A percentile compares a stretch with the other conserved stretches of the same genome.
Conservation (phyloP, 2,888 invertebrate species). For the Stenolophus ochropezus region DNA sequence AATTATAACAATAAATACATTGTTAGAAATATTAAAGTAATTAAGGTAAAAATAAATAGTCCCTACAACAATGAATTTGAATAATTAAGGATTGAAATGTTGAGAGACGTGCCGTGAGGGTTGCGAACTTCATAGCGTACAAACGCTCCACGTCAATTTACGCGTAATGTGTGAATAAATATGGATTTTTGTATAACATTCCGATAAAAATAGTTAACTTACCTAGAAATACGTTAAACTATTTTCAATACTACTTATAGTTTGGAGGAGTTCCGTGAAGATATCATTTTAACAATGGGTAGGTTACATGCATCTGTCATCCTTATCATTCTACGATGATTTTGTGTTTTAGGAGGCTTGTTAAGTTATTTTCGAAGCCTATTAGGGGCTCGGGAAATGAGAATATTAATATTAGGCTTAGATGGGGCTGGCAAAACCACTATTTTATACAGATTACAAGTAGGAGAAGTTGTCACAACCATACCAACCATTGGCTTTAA, state of each 20-base stretch:
- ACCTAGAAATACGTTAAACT: slow-evolving; percentile 30
- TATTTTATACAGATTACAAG: slow-evolving; percentile 97
- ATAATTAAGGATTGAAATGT: not conserved
- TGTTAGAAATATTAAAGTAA: not conserved
- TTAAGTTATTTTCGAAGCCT: slow-evolving; percentile 97
- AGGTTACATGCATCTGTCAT: slow-evolving; percentile 55
- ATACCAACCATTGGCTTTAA: slow-evolving; percentile 99
- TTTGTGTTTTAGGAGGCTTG: slow-evolving; percentile 85
- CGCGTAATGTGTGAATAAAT: slow-evolving; percentile 58
- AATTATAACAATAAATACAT: not conserved
- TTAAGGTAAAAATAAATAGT: not conserved
- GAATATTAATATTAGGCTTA: slow-evolving; percentile 97
- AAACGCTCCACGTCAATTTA: slow-evolving; percentile 59
- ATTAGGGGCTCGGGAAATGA: slow-evolving; percentile 97
- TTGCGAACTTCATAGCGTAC: slow-evolving; percentile 56
- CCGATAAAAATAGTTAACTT: slow-evolving; percentile 49
- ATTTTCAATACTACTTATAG: slow-evolving; percentile 18
- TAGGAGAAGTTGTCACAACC: slow-evolving; percentile 98
- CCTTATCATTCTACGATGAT: not conserved
- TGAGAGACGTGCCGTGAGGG: slow-evolving; percentile 45
- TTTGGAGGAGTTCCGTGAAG: slow-evolving; percentile 17
- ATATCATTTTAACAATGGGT: slow-evolving; percentile 47
- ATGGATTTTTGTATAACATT: slow-evolving; percentile 56
- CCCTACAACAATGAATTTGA: not conserved
- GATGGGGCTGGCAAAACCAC: slow-evolving; percentile 99